Base-by-base conservation (phyloP, 1,140 invertebrate species). In the Bombus sibiricus region DNA sequence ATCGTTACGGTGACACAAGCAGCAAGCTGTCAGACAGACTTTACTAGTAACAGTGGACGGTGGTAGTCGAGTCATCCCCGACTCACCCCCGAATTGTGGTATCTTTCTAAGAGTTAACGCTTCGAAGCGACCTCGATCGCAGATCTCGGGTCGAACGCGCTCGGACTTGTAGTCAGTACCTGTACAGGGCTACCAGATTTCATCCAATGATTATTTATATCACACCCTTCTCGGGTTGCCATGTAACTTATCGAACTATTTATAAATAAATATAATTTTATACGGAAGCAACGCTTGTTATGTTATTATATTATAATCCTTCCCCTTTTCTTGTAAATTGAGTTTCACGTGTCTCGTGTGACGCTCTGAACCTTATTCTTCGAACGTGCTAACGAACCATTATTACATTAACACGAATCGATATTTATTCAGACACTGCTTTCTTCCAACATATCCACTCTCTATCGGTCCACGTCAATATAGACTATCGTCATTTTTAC, bases 171-270 rank as follows among this genome's bases (percentile, higher is more conserved):
- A 95, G 94, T 95, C 93, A 95, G 90, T 92, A 93, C 90, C 92
- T 91, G 90, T 91, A 88, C 86, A 75, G 68, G 83, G 83, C 71
- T 83, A 83, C 66, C 92, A 92, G 92, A 89, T 92, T 92, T 93
- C 93, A 88, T 94, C 91, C 91, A 94, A 94, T 93, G 90, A 95
- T 94, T 94, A 95, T 94, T 94, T 94, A 94, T 94, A 94, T 87
- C 87, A 62, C 78, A 83, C 81, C 81, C 71, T 53, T 53, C 64
- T 64, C 89, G 79, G 87, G 90, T 93, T 86, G 93, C 88, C 88
- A 93, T 95, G 94, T 95, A 95, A 95, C 93, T 95, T 95, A 95
- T 92, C 86, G 93, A 88, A 91, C 92, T 95, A 95, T 95, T 95
- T 95, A 95, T 95, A 93, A 95, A 95, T 95, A 95, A 95, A 95